Evolutionary conservation across 1,140 invertebrate genomes (phyloP).

Genomic region (Heliconius hermathena): DNA sequence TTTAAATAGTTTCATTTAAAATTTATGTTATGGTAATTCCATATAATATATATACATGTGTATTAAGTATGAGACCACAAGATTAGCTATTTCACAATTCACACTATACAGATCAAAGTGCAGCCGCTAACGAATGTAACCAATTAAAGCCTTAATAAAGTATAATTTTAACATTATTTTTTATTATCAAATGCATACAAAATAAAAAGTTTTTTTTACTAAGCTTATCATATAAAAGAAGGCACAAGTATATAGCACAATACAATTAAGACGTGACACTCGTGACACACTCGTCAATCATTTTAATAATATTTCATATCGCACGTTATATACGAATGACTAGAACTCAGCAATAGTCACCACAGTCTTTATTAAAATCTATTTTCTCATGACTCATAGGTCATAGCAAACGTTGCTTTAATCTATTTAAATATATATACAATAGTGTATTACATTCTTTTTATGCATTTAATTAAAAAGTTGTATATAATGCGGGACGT

Average conservation of each 20-base stretch:
- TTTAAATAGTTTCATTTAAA: too few relatives aligned
- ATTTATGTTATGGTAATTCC: background rate
- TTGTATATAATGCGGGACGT: too few relatives aligned
- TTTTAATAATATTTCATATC: conserved; percentile 2
- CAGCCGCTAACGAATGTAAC: background rate
- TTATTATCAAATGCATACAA: background rate
- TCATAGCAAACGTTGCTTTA: background rate
- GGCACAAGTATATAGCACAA: background rate
- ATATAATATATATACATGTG: background rate
- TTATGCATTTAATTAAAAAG: too few relatives aligned
- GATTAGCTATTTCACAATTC: background rate
- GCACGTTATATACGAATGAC: background rate
- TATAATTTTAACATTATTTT: background rate
- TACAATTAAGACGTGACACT: background rate
- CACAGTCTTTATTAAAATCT: background rate
- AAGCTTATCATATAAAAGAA: background rate
- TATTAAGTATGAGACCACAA: background rate
- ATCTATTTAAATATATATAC: background rate
- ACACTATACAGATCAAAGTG: background rate
- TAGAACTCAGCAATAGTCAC: background rate
- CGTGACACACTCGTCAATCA: background rate
- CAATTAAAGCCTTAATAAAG: background rate
- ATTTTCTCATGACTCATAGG: background rate
- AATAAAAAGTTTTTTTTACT: background rate
- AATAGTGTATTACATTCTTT: background rate